These are phyloP conservation scores for Fragum whitleyi DNA, from an alignment of 2,888 invertebrate genomes.

Conservation along the genomic window DNA sequence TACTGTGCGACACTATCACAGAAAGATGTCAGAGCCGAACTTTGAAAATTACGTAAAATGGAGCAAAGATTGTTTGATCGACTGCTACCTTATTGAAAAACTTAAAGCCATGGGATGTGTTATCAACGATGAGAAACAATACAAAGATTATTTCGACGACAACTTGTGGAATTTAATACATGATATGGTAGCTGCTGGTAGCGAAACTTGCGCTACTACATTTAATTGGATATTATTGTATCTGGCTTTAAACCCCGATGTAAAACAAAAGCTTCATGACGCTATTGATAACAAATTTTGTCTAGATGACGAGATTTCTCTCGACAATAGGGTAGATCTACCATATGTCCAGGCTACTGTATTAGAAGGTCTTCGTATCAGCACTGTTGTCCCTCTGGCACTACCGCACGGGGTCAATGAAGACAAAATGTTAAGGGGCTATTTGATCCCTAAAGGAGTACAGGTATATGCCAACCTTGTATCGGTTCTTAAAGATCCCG, in stretches of 20 bases:
- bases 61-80: background rate
- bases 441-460: constrained; percentile 36
- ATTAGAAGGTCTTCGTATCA: constrained; percentile 35
- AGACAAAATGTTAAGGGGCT: constrained; percentile 29
- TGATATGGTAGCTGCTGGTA: constrained; percentile 33
- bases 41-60: background rate
- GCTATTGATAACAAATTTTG: constrained; percentile 24
- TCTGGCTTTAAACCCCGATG: constrained; percentile 20
- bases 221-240: constrained; percentile 29
- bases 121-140: no score
- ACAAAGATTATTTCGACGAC: constrained; percentile 37
- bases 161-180: constrained; percentile 56
- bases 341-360: constrained; percentile 32
- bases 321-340: constrained; percentile 8
- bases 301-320: background rate
- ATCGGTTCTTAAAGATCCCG: constrained; percentile 37
- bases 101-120: background rate
- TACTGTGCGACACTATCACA: background rate
- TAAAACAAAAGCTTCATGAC: constrained; percentile 28
- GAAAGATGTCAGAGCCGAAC: background rate
- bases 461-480: constrained; percentile 35
- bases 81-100: background rate
- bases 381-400: constrained; percentile 33
- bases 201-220: constrained; percentile 29
- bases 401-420: constrained; percentile 37